These are phyloP conservation scores for Drosophila repleta DNA, from an alignment of 1,140 invertebrate species.

Conservation along the genomic window DNA sequence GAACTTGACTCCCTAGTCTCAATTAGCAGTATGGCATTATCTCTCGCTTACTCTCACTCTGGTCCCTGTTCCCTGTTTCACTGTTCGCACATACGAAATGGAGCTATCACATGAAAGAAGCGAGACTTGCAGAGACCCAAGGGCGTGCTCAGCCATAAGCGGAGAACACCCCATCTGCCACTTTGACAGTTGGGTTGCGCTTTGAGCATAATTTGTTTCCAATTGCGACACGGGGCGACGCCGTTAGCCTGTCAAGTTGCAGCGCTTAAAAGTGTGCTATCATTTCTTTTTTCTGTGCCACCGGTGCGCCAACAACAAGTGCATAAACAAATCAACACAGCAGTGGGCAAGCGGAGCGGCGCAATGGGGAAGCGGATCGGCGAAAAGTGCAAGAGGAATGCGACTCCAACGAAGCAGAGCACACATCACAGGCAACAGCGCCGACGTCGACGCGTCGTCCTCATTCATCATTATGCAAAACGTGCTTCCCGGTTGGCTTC, in stretches of 20 bases:
- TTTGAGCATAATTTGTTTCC: constrained; percentile 80
- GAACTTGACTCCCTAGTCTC: constrained; percentile 28
- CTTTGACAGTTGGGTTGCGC: constrained; percentile 57
- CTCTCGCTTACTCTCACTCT: neutral
- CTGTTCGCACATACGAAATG: constrained; percentile 37
- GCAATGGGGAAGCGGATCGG: neutral
- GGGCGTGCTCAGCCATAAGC: constrained; percentile 21
- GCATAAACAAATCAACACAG: constrained; percentile 72
- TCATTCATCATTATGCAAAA: constrained; percentile 82
- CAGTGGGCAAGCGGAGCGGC: neutral
- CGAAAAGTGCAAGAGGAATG: constrained; percentile 20
- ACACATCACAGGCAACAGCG: constrained; percentile 56
- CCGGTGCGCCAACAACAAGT: constrained; percentile 34
- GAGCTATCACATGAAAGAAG: constrained; percentile 48
- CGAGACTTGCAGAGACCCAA: constrained; percentile 21
- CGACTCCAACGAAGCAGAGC: constrained; percentile 41
- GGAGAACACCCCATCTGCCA: constrained; percentile 19
- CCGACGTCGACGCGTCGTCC: constrained; percentile 56
- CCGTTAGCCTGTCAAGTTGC: constrained; percentile 43
- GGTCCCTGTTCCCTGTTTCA: neutral
- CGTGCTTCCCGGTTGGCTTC: constrained; percentile 68
- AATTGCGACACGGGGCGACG: constrained; percentile 61
- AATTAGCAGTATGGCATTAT: neutral
- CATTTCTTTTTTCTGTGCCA: constrained; percentile 32
- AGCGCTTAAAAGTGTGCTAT: constrained; percentile 43